Conservation (phyloP, 2,113 vertebrate species). For the Alligator mississippiensis region DNA sequence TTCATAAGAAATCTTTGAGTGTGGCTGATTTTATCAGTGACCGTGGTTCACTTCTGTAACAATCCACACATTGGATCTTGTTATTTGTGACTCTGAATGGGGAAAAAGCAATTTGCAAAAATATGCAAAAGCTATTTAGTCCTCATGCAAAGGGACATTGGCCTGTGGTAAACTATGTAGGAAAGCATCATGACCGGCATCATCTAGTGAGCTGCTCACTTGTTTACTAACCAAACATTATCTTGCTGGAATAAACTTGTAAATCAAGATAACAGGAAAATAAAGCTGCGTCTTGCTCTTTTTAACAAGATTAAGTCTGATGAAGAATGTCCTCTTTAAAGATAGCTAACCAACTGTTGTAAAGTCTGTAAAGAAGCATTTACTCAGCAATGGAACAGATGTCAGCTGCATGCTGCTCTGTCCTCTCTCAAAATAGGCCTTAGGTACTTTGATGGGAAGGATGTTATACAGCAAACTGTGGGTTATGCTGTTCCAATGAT, state of each 20-base stretch:
- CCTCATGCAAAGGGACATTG: neutral
- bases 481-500: neutral
- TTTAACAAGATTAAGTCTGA: constrained; percentile 28
- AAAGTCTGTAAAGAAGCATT: constrained; percentile 41
- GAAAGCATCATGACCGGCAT: neutral
- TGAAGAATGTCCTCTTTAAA: constrained; percentile 30
- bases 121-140: neutral
- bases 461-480: neutral
- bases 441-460: neutral
- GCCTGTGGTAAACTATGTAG: accelerated
- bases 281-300: constrained; percentile 30
- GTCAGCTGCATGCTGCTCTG: constrained; percentile 55
- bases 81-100: neutral
- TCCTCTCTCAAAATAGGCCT: constrained; percentile 7
- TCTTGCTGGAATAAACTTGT: neutral
- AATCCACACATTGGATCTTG: neutral
- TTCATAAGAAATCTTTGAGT: accelerated
- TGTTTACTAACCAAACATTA: constrained; percentile 1
- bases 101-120: neutral
- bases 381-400: constrained; percentile 47
- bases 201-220: no score
- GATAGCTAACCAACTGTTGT: neutral
- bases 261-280: constrained; percentile 33
- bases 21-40: neutral
- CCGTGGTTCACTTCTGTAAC: accelerated